Evolutionary conservation across 2,113 vertebrate genomes (phyloP), one percentile per base, ranked within the genome.

Genomic region (Sinocyclocheilus anshuiensis): DNA sequence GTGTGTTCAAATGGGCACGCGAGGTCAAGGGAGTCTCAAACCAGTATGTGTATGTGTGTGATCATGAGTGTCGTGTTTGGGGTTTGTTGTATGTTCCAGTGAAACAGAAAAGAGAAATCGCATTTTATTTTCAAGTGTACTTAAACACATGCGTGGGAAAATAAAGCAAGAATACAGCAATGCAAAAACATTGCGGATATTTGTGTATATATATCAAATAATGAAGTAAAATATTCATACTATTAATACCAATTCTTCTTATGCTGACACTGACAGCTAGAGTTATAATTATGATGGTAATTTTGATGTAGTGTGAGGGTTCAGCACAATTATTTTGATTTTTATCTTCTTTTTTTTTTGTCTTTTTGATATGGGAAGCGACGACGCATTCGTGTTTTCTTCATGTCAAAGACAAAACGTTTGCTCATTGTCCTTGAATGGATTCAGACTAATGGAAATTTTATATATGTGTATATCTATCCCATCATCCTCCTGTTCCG

Each of bases 111-210:
- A 67, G 24, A 71, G 59, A 59, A 88, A 86, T 88, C 77, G 84
- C 10, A 85, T 91, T 93, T 93, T 91, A 89, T 91, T 93, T 93
- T 93, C 82, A 95, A 95, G 94, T 95, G 94, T 94, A 95, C 94
- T 95, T 95, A 94, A 84, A 89, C 87, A 85, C 81, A 13, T 8
- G 20, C 11, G 81, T 33, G 67, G 42, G 6, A 15, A 63, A 85
- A 81, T 90, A 86, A 77, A 88, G 65, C 77, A 29, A 80, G 83
- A 55, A 69, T 63, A 67, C 88, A 86, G 83, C 77, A 86, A 86
- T 84, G 84, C 22, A 83, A 82, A 72, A 76, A 67, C 81, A 86
- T 90, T 94, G 86, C 77, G 86, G 88, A 82, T 90, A 85, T 90
- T 83, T 90, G 39, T 90, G 65, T 92, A 89, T 91, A 90, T 89